Evolutionary conservation across 2,113 vertebrate genomes (phyloP), one percentile per base, ranked within the genome.

Genomic region (Apeltes quadracus): DNA sequence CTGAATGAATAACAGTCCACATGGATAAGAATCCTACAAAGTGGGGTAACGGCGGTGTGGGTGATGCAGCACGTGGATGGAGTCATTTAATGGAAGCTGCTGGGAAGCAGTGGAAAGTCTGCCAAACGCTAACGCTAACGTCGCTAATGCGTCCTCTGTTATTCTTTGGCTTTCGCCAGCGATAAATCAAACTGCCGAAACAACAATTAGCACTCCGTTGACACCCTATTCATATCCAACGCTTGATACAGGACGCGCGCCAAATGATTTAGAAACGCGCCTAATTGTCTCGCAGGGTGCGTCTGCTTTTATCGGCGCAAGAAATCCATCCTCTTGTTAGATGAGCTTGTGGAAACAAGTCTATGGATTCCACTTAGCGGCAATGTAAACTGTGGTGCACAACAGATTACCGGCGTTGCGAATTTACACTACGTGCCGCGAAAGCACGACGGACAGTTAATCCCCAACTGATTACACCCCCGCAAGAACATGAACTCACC

Each of bases 161-260:
- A 82, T 82, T 78, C 63, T 67, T 81, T 87, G 87, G 88, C 87
- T 83, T 81, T 79, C 7, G 73, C 32, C 61, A 76, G 84, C 67
- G 75, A 91, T 89, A 89, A 88, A 89, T 90, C 79, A 85, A 80
- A 88, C 83, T 54, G 72, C 64, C n/a, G 54, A 83, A 76, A n/a
- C 80, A 76, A 89, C 87, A 90, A 92, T 90, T 91, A 91, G 81
- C 87, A 85, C 89, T 85, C 81, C 77, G 81, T 86, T 87, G 88
- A 92, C 90, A 91, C 87, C 79, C 71, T 61, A 54, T 81, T 88
- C 79, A 81, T 82, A 82, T 83, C 83, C 88, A 85, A 90, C 86
- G 82, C 81, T 86, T 75, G 87, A 91, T 76, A 76, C 73, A 86
- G 82, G 84, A 90, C 83, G 76, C 79, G 68, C 58, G 91, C 87